Evolutionary conservation across 2,113 vertebrate species (phyloP).

Genomic region (Myiozetetes cayanensis): DNA sequence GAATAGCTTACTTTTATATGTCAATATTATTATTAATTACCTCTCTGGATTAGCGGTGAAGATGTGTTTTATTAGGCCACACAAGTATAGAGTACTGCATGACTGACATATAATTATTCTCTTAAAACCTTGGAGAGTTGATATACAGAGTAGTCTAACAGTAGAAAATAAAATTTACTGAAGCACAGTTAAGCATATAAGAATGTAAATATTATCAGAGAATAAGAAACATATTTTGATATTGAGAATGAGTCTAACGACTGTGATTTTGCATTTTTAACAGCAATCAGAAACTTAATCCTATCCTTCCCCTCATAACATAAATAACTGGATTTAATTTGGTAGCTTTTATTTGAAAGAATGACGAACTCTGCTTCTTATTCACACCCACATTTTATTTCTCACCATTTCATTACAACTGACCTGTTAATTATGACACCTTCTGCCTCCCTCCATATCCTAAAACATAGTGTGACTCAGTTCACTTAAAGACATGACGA

Average conservation of each 20-base stretch:
- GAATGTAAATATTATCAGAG: constrained; percentile 28
- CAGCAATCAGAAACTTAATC: constrained; percentile 1
- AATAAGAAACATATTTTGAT: constrained; percentile 49
- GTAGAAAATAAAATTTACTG: constrained; percentile 50
- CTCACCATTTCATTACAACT: neutral
- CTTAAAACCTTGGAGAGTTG: neutral
- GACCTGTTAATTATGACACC: neutral
- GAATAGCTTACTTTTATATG: neutral
- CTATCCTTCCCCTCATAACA: neutral
- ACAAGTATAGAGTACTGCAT: neutral
- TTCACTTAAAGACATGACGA: neutral
- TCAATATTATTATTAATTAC: constrained; percentile 50
- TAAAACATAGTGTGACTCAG: neutral
- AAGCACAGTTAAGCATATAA: constrained; percentile 24
- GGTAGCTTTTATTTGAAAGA: neutral
- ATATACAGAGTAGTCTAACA: neutral
- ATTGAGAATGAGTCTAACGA: constrained; percentile 51
- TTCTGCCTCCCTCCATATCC: neutral
- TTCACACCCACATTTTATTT: neutral
- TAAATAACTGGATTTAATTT: constrained; percentile 5
- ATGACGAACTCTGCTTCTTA: neutral
- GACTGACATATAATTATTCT: constrained; percentile 45
- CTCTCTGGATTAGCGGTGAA: constrained; percentile 23
- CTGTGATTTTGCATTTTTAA: constrained; percentile 20
- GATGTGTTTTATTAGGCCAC: constrained; percentile 28